Conservation (phyloP, 2,113 vertebrate species). For the Pan troglodytes region NHGRI_mPanTro3-v2.1_pri NC_072403.2:82037001-82037500, state of each 20-base stretch:
- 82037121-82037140: background rate
- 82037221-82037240: background rate
- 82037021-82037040: background rate
- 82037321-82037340: background rate
- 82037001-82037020: background rate
- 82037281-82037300: background rate
- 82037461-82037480: background rate
- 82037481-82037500: background rate
- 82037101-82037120: background rate
- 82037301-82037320: background rate
- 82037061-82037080: background rate
- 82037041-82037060: background rate
- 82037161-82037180: background rate
- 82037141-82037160: background rate
- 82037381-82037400: background rate
- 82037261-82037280: background rate
- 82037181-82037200: background rate
- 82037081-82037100: background rate
- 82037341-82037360: background rate
- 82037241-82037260: background rate
- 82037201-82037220: background rate
- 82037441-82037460: background rate
- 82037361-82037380: background rate
- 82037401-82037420: background rate
- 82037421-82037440: too few species aligned